Percentiles rank a stretch among this genome's conserved stretches.
Conservation (phyloP, 2,113 vertebrate genomes). For the Oxyura jamaicensis region DNA sequence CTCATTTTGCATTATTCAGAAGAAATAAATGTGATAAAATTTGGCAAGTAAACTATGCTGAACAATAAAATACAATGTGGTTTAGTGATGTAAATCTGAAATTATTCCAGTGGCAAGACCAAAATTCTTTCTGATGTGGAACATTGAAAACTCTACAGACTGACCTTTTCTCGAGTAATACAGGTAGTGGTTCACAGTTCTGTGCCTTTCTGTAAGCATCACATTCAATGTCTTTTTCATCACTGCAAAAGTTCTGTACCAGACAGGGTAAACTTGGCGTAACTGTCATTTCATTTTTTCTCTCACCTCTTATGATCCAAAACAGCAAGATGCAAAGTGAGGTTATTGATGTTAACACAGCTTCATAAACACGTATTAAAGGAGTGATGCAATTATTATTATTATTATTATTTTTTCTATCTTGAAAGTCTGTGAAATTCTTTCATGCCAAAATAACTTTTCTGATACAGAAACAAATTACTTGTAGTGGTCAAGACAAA, state of each 20-base stretch:
- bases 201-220: neutral
- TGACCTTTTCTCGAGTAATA: neutral
- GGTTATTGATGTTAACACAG: neutral
- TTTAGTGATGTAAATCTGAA: neutral
- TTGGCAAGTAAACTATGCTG: neutral
- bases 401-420: too few species aligned
- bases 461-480: neutral
- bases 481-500: neutral
- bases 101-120: neutral
- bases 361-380: fast-evolving
- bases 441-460: neutral
- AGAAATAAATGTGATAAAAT: neutral
- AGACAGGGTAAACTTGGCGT: fast-evolving
- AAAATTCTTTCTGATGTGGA: neutral
- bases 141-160: neutral
- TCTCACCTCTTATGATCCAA: neutral
- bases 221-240: fast-evolving
- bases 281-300: neutral
- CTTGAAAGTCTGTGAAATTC: neutral
- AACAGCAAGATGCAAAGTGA: neutral
- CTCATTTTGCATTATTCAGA: neutral
- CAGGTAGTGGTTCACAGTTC: neutral
- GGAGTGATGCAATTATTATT: neutral
- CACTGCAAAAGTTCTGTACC: neutral
- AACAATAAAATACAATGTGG: neutral